A percentile compares a stretch with the other conserved stretches of the same genome.
Conservation (phyloP, 2,797 vertebrate genomes). For the Taenioides sp. region DNA sequence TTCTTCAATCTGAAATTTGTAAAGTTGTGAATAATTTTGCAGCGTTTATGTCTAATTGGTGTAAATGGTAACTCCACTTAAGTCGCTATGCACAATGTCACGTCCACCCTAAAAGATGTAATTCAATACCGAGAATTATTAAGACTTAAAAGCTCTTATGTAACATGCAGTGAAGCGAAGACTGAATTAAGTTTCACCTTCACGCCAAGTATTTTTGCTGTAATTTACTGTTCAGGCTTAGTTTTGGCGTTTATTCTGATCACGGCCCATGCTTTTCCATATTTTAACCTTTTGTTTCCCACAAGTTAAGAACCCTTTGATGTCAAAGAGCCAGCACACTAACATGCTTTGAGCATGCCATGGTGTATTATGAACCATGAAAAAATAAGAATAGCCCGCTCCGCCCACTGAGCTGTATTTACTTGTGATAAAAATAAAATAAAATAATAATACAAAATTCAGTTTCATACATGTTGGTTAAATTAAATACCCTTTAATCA, state of each 20-base stretch:
- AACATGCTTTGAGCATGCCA: no score
- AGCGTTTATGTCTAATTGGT: slow-evolving; percentile 36
- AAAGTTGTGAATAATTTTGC: slow-evolving; percentile 43
- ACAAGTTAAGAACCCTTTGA: no score
- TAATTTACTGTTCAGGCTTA: neutral
- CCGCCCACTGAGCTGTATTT: no score
- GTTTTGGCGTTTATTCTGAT: neutral
- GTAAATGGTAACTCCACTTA: slow-evolving; percentile 16
- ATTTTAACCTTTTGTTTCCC: neutral
- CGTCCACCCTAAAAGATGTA: slow-evolving; percentile 11
- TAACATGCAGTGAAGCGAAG: neutral
- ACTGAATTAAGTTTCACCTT: neutral
- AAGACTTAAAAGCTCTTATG: slow-evolving; percentile 1
- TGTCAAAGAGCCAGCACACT: no score
- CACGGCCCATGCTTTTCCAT: neutral
- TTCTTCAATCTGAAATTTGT: slow-evolving; percentile 54
- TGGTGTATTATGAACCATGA: no score
- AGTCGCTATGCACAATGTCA: slow-evolving; percentile 33
- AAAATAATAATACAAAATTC: no score
- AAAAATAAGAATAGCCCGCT: no score
- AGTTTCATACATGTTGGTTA: no score
- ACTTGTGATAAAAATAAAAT: no score
- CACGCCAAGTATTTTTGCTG: neutral
- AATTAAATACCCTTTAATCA: no score
- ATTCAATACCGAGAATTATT: neutral